Evolutionary conservation across 2,888 invertebrate species (phyloP).

Genomic region (Philopedon plagiatum): DNA sequence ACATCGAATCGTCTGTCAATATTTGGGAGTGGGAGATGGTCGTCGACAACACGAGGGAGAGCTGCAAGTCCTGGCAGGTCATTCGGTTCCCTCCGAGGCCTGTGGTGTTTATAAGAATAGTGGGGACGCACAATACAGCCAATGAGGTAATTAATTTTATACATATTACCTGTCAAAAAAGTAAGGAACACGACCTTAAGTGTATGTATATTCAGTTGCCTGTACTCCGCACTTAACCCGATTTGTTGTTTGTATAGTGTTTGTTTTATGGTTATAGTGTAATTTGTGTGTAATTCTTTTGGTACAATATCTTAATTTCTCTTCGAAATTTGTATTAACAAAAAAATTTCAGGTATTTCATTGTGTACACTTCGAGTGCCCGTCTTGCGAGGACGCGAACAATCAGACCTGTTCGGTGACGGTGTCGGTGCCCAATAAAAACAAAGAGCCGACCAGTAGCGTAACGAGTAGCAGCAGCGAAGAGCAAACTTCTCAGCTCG

Average conservation of each 20-base stretch:
- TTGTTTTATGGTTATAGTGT: no score
- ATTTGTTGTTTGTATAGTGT: no score
- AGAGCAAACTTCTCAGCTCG: conserved; percentile 23
- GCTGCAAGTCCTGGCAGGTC: conserved; percentile 95
- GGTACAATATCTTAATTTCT: not conserved
- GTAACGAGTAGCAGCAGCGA: conserved; percentile 9
- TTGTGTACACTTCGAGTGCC: conserved; percentile 98
- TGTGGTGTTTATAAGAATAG: conserved; percentile 93
- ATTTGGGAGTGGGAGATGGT: conserved; percentile 93
- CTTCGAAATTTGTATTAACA: not conserved
- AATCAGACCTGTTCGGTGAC: conserved; percentile 36
- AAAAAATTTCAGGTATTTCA: conserved; percentile 85
- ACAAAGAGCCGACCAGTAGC: conserved; percentile 11
- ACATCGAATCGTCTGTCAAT: conserved; percentile 95
- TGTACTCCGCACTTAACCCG: no score
- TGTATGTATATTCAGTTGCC: no score
- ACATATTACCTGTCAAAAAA: no score
- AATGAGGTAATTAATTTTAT: conserved; percentile 87
- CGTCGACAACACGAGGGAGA: conserved; percentile 88
- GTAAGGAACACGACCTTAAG: no score
- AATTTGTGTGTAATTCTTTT: no score
- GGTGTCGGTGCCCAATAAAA: conserved; percentile 34
- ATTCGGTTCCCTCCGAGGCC: conserved; percentile 87
- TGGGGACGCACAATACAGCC: conserved; percentile 97
- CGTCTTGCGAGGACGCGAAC: conserved; percentile 74